A percentile compares a stretch with the other conserved stretches of the same genome.
phyloP scores from a whole-genome alignment of 2,888 invertebrate genomes.

The Cinara cedri region DNA sequence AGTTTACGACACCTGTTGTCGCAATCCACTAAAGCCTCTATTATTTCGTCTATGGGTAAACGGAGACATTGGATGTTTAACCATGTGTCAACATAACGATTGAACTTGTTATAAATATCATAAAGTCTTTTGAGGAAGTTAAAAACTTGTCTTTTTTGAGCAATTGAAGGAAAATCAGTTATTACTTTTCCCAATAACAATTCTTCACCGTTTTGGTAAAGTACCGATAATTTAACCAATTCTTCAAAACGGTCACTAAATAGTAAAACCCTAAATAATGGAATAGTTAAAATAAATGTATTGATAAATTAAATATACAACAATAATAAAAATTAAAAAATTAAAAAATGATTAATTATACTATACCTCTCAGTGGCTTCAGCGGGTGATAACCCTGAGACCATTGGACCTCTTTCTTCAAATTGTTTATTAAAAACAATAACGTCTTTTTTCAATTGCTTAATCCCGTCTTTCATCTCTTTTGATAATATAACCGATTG shows the following conservation, averaged over 20 bases:
- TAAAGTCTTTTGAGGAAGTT: slow-evolving; percentile 84
- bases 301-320: too few relatives aligned
- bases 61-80: slow-evolving; percentile 84
- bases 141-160: slow-evolving; percentile 81
- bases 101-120: slow-evolving; percentile 78
- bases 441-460: not conserved
- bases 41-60: slow-evolving; percentile 82
- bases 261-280: slow-evolving; percentile 68
- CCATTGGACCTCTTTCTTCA: slow-evolving; percentile 82
- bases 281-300: not conserved
- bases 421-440: slow-evolving; percentile 65
- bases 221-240: slow-evolving; percentile 79
- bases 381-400: slow-evolving; percentile 78
- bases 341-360: too few relatives aligned
- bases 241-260: slow-evolving; percentile 85
- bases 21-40: slow-evolving; percentile 79
- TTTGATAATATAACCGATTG: not conserved
- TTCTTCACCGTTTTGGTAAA: slow-evolving; percentile 82
- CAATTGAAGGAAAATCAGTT: slow-evolving; percentile 77
- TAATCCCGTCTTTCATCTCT: slow-evolving; percentile 15
- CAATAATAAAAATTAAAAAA: too few relatives aligned
- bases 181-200: slow-evolving; percentile 68
- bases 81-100: slow-evolving; percentile 85
- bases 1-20: slow-evolving; percentile 83
- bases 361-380: slow-evolving; percentile 83